A percentile compares a stretch with the other conserved stretches of the same genome.
phyloP scores from a whole-genome alignment of 2,888 invertebrate species.

The Pseudanteris insignis region DNA sequence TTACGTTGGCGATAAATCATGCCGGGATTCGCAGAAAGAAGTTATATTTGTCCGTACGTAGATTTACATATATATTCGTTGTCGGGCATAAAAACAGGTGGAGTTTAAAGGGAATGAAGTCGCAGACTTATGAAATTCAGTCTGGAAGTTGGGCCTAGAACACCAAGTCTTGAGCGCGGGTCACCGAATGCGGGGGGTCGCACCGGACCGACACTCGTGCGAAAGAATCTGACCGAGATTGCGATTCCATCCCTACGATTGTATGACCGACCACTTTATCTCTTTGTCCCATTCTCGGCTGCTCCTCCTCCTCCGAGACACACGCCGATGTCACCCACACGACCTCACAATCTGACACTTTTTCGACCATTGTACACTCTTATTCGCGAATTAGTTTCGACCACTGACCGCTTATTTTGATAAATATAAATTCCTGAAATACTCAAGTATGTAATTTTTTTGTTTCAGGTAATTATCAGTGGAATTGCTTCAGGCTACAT shows the following conservation, averaged over 20 bases:
- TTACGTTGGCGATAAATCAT: slow-evolving; percentile 40
- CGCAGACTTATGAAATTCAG: slow-evolving; percentile 31
- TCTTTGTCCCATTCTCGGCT: slow-evolving; percentile 52
- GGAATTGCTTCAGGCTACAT: no score
- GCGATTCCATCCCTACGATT: slow-evolving; percentile 51
- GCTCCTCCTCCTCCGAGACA: slow-evolving; percentile 43
- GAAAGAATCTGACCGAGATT: slow-evolving; percentile 60
- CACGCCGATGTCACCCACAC: slow-evolving; percentile 44
- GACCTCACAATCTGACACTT: slow-evolving; percentile 24
- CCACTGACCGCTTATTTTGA: no score
- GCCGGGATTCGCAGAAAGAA: slow-evolving; percentile 36
- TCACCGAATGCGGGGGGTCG: slow-evolving; percentile 28
- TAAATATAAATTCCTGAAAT: no score
- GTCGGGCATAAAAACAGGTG: no score
- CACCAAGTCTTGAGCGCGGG: slow-evolving; percentile 5
- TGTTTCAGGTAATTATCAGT: slow-evolving; percentile 38
- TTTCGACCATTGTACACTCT: no score
- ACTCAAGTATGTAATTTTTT: no score
- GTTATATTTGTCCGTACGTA: slow-evolving; percentile 37
- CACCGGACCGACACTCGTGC: slow-evolving; percentile 50
- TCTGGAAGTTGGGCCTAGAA: slow-evolving; percentile 1
- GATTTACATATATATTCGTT: slow-evolving; percentile 40
- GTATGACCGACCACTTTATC: slow-evolving; percentile 50
- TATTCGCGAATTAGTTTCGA: no score
- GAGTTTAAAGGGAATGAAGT: no score